A percentile compares a stretch with the other conserved stretches of the same genome.
Evolutionary conservation across 37 sponge, comb jelly and placozoan species (phyloP).

Genomic region (Mnemiopsis leidyi): DNA sequence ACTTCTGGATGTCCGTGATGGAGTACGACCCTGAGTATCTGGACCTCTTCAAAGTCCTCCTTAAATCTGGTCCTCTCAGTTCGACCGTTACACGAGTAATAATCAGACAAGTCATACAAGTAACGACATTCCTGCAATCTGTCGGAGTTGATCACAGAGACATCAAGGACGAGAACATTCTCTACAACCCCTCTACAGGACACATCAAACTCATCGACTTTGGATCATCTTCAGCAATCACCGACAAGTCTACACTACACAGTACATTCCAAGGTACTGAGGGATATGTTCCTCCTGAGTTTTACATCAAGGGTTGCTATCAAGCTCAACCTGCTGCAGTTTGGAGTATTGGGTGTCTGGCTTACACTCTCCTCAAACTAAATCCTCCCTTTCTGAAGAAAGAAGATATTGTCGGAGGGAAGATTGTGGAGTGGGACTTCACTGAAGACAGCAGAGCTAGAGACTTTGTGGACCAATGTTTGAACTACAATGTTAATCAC

Average conservation of each 20-base stretch:
- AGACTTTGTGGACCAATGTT: constrained; percentile 19
- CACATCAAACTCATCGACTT: constrained; percentile 58
- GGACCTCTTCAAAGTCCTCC: background rate
- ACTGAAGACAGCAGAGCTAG: background rate
- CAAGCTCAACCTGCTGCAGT: background rate
- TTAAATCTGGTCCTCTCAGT: background rate
- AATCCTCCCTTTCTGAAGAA: background rate
- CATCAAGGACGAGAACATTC: constrained; percentile 56
- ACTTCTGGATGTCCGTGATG: constrained; percentile 45
- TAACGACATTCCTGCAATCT: background rate
- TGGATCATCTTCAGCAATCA: constrained; percentile 3
- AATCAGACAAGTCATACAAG: constrained; percentile 5
- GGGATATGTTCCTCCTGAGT: constrained; percentile 34
- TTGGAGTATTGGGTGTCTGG: constrained; percentile 41
- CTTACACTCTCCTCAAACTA: background rate
- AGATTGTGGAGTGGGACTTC: background rate
- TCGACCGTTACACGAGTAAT: background rate
- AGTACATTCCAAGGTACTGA: background rate
- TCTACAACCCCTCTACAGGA: constrained; percentile 35
- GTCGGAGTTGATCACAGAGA: constrained; percentile 33
- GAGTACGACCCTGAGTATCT: constrained; percentile 30
- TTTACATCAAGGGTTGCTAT: constrained; percentile 29
- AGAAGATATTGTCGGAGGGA: background rate
- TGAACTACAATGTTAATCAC: background rate
- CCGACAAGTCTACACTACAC: background rate